phyloP scores from a whole-genome alignment of 2,888 invertebrate genomes.

The Dinocampus coccinellae region DNA sequence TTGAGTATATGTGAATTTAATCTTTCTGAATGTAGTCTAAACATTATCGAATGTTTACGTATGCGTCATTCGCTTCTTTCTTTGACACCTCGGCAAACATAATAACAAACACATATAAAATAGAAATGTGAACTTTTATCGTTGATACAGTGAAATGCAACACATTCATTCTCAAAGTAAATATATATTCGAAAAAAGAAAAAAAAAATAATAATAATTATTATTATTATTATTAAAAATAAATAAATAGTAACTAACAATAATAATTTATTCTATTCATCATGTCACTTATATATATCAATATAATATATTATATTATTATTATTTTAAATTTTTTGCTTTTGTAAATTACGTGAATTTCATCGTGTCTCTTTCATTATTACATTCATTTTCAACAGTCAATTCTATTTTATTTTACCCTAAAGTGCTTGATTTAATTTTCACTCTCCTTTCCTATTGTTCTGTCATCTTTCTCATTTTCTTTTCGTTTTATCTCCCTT shows the following conservation, averaged over 20 bases:
- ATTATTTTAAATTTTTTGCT: background rate
- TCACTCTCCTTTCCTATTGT: background rate
- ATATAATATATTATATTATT: background rate
- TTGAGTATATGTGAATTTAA: background rate
- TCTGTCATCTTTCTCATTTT: background rate
- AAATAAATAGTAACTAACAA: too few relatives aligned
- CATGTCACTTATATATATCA: background rate
- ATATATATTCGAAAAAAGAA: background rate
- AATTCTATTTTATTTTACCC: constrained; percentile 25
- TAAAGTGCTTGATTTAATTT: constrained; percentile 36
- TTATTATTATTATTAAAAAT: too few relatives aligned
- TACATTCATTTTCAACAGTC: constrained; percentile 14
- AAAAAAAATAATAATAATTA: too few relatives aligned
- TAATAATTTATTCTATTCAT: background rate
- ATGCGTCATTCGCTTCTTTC: background rate
- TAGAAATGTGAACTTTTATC: background rate
- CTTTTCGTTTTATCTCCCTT: constrained; percentile 26
- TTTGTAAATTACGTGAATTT: constrained; percentile 1
- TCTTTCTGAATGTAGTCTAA: background rate
- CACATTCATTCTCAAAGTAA: background rate
- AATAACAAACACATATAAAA: background rate
- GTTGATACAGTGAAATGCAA: background rate
- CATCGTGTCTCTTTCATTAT: constrained; percentile 1
- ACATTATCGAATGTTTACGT: background rate
- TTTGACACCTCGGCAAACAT: background rate